Conservation (phyloP, 2,888 invertebrate genomes). For the Polyploca ridens region DNA sequence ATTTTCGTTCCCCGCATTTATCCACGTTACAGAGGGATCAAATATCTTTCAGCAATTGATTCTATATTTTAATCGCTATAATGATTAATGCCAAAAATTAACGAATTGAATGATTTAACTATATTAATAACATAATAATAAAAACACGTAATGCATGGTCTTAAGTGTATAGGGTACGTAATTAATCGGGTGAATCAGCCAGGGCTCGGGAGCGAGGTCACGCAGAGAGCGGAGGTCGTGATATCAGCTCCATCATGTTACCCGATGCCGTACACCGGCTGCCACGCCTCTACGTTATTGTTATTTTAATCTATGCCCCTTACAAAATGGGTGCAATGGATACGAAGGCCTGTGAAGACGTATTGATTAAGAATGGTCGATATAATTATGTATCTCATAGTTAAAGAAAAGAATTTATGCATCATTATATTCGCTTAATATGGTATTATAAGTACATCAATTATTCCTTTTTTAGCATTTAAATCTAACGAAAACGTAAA, state of each 20-base stretch:
- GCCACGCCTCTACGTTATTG: conserved; percentile 64
- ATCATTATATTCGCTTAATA: neutral
- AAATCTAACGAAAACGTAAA: neutral
- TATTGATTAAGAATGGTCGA: too few species aligned
- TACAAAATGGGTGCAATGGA: conserved; percentile 14
- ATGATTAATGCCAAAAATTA: too few species aligned
- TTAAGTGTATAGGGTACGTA: neutral
- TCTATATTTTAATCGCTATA: too few species aligned
- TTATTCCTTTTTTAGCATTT: neutral
- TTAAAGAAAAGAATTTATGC: neutral
- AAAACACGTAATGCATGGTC: too few species aligned
- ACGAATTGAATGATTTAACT: too few species aligned
- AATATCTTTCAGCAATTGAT: too few species aligned
- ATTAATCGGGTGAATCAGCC: conserved; percentile 45
- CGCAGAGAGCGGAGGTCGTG: conserved; percentile 52
- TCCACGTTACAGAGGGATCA: too few species aligned
- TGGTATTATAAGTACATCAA: neutral
- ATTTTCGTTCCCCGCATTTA: too few species aligned
- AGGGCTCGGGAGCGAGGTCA: conserved; percentile 59
- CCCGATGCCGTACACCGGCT: conserved; percentile 28
- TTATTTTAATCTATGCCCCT: conserved; percentile 55
- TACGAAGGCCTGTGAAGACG: too few species aligned
- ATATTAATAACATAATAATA: too few species aligned
- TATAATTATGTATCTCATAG: too few species aligned
- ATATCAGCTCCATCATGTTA: conserved; percentile 52